These are phyloP conservation scores for Drosophila willistoni DNA, from an alignment of 1,140 invertebrate species.

Conservation along the genomic window DNA sequence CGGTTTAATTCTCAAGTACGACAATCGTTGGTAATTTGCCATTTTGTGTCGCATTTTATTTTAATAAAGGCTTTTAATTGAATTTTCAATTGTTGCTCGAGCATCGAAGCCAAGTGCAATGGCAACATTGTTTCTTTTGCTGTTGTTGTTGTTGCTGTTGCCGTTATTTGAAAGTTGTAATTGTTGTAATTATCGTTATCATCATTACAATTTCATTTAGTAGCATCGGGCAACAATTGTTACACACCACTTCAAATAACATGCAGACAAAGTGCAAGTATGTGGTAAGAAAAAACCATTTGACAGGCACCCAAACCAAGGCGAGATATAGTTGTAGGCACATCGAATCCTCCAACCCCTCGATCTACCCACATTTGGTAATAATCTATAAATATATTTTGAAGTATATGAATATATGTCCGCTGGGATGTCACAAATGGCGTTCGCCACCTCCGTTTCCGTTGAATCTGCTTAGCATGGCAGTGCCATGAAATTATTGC, in stretches of 20 bases:
- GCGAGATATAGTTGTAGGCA: too few species aligned
- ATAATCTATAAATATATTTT: not conserved
- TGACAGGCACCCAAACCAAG: too few species aligned
- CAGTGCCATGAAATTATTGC: constrained; percentile 41
- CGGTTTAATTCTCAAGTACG: not conserved
- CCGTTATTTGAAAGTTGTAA: constrained; percentile 47
- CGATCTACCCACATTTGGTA: constrained; percentile 20
- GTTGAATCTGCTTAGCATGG: constrained; percentile 59
- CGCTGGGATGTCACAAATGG: constrained; percentile 55
- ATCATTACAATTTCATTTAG: constrained; percentile 67
- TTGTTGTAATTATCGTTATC: constrained; percentile 62
- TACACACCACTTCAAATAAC: constrained; percentile 35
- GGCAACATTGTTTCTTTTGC: constrained; percentile 2
- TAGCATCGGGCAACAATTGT: constrained; percentile 35
- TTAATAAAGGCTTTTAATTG: constrained; percentile 82
- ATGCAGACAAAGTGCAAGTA: constrained; percentile 62
- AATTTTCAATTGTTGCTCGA: constrained; percentile 77
- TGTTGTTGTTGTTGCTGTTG: constrained; percentile 12
- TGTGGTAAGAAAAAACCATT: constrained; percentile 51
- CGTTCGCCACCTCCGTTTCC: constrained; percentile 76
- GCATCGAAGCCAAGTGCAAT: constrained; percentile 23
- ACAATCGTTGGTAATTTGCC: constrained; percentile 11
- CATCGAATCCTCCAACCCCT: not conserved
- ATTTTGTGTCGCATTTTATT: constrained; percentile 74
- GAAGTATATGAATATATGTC: constrained; percentile 16